Conservation (phyloP, 2,888 invertebrate genomes). For the Mythimna albipuncta region DNA sequence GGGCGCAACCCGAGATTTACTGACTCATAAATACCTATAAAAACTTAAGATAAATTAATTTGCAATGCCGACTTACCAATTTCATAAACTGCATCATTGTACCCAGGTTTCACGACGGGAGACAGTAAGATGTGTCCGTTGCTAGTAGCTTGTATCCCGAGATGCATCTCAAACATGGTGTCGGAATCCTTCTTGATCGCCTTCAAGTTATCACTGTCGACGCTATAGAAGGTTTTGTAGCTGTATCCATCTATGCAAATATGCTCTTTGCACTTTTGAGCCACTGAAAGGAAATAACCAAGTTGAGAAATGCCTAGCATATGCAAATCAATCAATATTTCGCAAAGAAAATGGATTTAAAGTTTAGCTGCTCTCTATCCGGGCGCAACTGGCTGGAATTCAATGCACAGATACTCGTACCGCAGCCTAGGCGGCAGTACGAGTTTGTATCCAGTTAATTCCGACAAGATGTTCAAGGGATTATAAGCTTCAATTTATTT, state of each 20-base stretch:
- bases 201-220: conserved; percentile 75
- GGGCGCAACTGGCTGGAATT: too few relatives aligned
- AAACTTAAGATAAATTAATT: not conserved
- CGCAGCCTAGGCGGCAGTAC: too few relatives aligned
- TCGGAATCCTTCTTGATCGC: conserved; percentile 65
- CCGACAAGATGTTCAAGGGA: too few relatives aligned
- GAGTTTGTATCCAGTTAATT: too few relatives aligned
- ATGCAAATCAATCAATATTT: too few relatives aligned
- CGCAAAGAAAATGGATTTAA: too few relatives aligned
- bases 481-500: too few relatives aligned
- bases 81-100: conserved; percentile 92
- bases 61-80: conserved; percentile 84
- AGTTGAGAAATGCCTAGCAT: not conserved
- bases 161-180: conserved; percentile 90
- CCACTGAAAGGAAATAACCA: conserved; percentile 37
- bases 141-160: conserved; percentile 92
- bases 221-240: conserved; percentile 91
- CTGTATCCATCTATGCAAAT: conserved; percentile 89
- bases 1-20: too few relatives aligned
- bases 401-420: too few relatives aligned
- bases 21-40: too few relatives aligned
- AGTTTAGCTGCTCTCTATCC: too few relatives aligned
- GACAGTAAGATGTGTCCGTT: conserved; percentile 93
- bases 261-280: conserved; percentile 72
- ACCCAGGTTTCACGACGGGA: conserved; percentile 82